These are phyloP conservation scores for Neodiprion fabricii DNA, from an alignment of 1,140 invertebrate genomes.

Conservation along the genomic window DNA sequence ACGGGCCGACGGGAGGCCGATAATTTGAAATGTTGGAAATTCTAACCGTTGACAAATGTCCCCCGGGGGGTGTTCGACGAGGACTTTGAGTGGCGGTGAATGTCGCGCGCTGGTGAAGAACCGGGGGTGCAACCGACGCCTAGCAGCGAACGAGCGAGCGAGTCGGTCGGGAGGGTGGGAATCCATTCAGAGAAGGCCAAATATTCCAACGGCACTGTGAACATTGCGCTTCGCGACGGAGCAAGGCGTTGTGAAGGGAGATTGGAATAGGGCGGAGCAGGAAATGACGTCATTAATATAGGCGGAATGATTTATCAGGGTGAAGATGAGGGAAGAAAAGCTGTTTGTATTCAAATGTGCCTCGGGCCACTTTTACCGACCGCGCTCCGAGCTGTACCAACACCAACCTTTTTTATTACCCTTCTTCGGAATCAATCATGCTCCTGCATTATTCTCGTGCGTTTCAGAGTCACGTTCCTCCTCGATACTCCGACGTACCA, in stretches of 20 bases:
- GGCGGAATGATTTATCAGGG: conserved; percentile 11
- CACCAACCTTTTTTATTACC: neutral
- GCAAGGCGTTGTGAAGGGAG: neutral
- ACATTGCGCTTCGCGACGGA: neutral
- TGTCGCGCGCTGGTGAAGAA: neutral
- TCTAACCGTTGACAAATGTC: conserved; percentile 10
- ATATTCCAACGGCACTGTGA: neutral
- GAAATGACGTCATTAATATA: conserved; percentile 16
- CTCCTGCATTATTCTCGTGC: neutral
- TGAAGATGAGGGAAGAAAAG: conserved; percentile 13
- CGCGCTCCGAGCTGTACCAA: neutral
- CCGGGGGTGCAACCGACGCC: neutral
- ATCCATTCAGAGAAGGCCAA: neutral
- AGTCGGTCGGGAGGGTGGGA: neutral
- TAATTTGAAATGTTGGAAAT: conserved; percentile 12
- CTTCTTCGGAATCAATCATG: neutral
- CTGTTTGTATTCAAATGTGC: conserved; percentile 15
- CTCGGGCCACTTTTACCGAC: neutral
- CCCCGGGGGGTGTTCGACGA: neutral
- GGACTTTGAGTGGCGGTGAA: conserved; percentile 9
- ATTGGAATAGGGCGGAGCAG: conserved; percentile 1
- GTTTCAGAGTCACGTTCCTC: neutral
- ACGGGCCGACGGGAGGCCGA: neutral
- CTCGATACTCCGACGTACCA: no score
- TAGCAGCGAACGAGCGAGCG: neutral